Evolutionary conservation across 2,888 invertebrate species (phyloP), one percentile per base, ranked within the genome.

Genomic region (Cylloceria caligata): DNA sequence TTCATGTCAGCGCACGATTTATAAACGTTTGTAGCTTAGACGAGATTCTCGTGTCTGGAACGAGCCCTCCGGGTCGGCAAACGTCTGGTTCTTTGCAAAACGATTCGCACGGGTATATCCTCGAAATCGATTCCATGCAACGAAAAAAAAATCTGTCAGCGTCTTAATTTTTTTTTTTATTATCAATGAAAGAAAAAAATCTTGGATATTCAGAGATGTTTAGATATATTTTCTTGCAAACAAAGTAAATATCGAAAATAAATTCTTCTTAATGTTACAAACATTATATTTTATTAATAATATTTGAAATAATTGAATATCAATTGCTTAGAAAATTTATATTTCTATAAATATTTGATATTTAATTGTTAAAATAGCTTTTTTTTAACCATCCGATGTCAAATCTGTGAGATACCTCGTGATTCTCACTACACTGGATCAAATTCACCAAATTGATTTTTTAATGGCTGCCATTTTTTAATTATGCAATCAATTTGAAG

Each of bases 1-100:
- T 60, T 47, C 60, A 34, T 60, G 60, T 60, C 19, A 16, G 60
- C 60, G 36, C 36, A 60, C 30, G 60, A 19, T 52, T 45, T 60
- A 60, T 11, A 39, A 34, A 45, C 55, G 30, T 62, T 30, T 21
- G 60, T 60, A 60, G 60, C 36, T 60, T 60, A 34, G 19, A 60
- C 30, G 60, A 60, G 34, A 60, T 36, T 36, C 34, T 34, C 60
- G 60, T 60, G 60, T 19, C 36, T 34, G 60, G 19, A 60, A 24
- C 30, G 60, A 60, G 9, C 7, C 36, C 30, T n/a, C 60, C 19
- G 19, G 60, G 30, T 16, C 6, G 30, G 19, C 34, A 0, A 34
- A 36, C 57, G n/a, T 9, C 60, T 60, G 60, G 34, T 19, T 34
- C 60, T 34, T 60, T 34, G 60, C 60, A 5, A 60, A 60, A 34